Evolutionary conservation across 2,113 vertebrate genomes (phyloP), one percentile per base, ranked within the genome.

Genomic region (Jacana jacana): DNA sequence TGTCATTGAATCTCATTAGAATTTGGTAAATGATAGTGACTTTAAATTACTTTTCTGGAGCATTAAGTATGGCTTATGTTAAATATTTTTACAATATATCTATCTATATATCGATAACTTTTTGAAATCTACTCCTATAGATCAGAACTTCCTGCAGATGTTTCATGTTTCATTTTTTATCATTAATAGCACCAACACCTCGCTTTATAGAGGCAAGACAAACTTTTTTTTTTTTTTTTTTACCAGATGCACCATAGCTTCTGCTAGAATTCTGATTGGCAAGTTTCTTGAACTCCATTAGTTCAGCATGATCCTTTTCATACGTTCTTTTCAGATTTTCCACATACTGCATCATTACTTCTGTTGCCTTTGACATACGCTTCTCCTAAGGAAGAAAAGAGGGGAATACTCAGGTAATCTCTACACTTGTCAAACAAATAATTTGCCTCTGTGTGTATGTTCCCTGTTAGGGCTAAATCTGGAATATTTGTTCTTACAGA

Each of bases 321-420:
- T 99, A 99, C 0, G 99, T 99, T 93, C 99, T 98, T 97, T 99
- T 99, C 93, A 99, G 96, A 92, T 99, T 99, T 97, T 99, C 99
- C 88, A 99, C 99, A 55, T 99, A 99, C 91, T 99, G 99, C 99
- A 99, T 99, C 99, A 99, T 99, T 68, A 99, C 99, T 96, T 99
- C 99, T 4, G 99, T 99, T 68, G 99, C 99, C 95, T 99, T 99
- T 77, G 98, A 99, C 99, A 99, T 99, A 31, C 99, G 99, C 94
- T 99, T 99, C 97, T 99, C 99, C 99, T 99, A 94, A 90, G 73
- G 85, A 51, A 83, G 81, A 86, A 94, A 55, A 70, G 37, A 88
- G 13, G 40, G 23, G 33, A 86, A 81, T 35, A 77, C 7, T 63
- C 40, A 76, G n/a, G 6, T 61, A 60, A 55, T 4, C 37, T 79